Base-by-base conservation (phyloP, 2,888 invertebrate species). In the Oscheius onirici region DNA sequence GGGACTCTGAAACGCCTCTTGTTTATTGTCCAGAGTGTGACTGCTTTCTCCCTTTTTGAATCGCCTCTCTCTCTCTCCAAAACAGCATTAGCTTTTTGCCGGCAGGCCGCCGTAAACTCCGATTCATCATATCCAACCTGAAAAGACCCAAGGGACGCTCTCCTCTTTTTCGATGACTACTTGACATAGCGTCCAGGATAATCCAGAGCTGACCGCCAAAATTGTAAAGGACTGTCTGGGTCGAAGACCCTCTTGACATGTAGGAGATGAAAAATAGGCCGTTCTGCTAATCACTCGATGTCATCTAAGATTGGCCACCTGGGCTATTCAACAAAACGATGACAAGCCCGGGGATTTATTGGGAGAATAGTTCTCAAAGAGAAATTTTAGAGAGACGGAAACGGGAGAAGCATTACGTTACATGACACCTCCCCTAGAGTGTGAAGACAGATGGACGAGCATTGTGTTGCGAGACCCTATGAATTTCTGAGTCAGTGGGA, bases 201-300 rank as follows among this genome's bases (percentile, higher is more conserved):
- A 58, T 58, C 58, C 55, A 55, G 28, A 20, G 40, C 0, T 34
- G 34, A 34, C 34, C 34, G 34, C 34, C 34, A 40, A 43, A 41
- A 41, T 41, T 41, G 20, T 20, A 58, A 58, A 58, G 58, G 43
- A 58, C 58, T 58, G 41, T 58, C 58, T 41, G 58, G 58, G 58
- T 40, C 58, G 28, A 55, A 26, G 34, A 22, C 13, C n/a, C 41
- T 58, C 58, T 58, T 58, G 58, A 58, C 55, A 55, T 55, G 52
- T 52, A n/a, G n/a, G n/a, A n/a, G n/a, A n/a, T n/a, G 34, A 34
- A 34, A 34, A 34, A 34, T 34, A 34, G 34, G 34, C 34, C 3
- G 3, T 8, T 8, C 8, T 8, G 34, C 34, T 34, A 34, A 34
- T 34, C 34, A 34, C n/a, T 6, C 34, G 34, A 34, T 34, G 34